Evolutionary conservation across 2,113 vertebrate genomes (phyloP).

Genomic region (Zingel zingel): DNA sequence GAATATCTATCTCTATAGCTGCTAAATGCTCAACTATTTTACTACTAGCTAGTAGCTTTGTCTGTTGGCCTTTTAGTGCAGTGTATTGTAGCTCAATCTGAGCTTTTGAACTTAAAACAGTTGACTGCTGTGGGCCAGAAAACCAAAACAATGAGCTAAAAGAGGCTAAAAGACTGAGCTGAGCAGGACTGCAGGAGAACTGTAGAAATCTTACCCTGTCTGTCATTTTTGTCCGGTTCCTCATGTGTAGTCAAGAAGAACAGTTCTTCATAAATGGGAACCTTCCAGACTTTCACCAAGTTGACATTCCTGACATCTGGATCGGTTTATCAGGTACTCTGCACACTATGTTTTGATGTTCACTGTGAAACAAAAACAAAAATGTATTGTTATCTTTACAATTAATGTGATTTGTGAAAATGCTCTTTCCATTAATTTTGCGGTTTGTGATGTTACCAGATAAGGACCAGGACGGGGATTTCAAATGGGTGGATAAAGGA

Average conservation of each 20-base stretch:
- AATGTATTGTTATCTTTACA: not conserved
- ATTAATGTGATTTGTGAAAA: not conserved
- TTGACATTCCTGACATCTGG: conserved; percentile 85
- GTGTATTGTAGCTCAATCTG: too few species aligned
- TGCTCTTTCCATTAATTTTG: not conserved
- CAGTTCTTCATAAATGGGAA: conserved; percentile 83
- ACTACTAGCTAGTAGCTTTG: too few species aligned
- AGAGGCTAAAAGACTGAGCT: not conserved
- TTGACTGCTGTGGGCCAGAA: not conserved
- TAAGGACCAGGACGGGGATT: conserved; percentile 78
- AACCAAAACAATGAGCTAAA: not conserved
- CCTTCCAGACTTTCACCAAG: conserved; percentile 84
- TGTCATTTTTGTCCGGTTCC: not conserved
- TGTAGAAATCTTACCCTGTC: not conserved
- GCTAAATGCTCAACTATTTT: not conserved
- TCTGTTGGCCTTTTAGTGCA: too few species aligned
- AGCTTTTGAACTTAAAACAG: not conserved
- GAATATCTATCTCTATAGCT: not conserved
- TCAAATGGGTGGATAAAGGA: conserved; percentile 83
- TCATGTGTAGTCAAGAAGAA: conserved; percentile 77
- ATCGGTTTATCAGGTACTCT: conserved; percentile 83
- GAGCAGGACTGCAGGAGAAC: not conserved
- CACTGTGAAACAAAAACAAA: not conserved
- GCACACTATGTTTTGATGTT: not conserved
- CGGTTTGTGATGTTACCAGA: conserved; percentile 69